Conservation (phyloP, 2,888 invertebrate species). For the Caradrina kadenii region DNA sequence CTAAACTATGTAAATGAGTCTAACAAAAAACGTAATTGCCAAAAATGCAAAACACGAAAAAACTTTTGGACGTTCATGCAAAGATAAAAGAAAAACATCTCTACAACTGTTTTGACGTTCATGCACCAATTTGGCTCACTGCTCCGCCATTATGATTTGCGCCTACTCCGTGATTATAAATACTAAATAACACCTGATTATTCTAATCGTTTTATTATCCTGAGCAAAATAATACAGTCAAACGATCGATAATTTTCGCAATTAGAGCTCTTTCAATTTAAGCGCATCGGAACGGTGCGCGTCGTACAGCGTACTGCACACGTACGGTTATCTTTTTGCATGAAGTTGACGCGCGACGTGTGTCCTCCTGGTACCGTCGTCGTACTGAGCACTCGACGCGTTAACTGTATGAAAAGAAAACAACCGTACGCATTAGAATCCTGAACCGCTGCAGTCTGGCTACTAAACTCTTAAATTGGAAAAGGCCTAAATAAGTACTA, state of each 20-base stretch:
- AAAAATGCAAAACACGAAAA: slow-evolving; percentile 5
- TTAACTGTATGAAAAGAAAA: too few species aligned
- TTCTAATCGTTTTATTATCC: slow-evolving; percentile 23
- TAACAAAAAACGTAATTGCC: background rate
- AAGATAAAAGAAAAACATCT: background rate
- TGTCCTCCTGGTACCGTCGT: too few species aligned
- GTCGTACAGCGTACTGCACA: too few species aligned
- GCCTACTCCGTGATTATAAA: background rate
- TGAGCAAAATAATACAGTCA: slow-evolving; percentile 39
- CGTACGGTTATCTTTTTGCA: too few species aligned
- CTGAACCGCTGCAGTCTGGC: too few species aligned
- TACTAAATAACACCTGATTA: slow-evolving; percentile 46
- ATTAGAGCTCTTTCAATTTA: background rate
- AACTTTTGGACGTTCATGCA: background rate
- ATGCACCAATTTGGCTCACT: slow-evolving; percentile 14
- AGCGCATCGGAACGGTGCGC: too few species aligned
- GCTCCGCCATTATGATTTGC: slow-evolving; percentile 33
- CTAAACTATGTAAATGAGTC: background rate
- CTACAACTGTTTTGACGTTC: slow-evolving; percentile 15
- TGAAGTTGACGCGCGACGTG: too few species aligned
- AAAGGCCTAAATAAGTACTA: too few species aligned
- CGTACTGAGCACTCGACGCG: too few species aligned
- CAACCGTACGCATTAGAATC: too few species aligned
- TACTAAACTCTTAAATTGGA: too few species aligned
- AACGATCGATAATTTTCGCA: slow-evolving; percentile 19